Percentiles rank a stretch among this genome's conserved stretches.
phyloP scores from a whole-genome alignment of 2,113 vertebrate genomes.

The Notarius lentiginosus region DNA sequence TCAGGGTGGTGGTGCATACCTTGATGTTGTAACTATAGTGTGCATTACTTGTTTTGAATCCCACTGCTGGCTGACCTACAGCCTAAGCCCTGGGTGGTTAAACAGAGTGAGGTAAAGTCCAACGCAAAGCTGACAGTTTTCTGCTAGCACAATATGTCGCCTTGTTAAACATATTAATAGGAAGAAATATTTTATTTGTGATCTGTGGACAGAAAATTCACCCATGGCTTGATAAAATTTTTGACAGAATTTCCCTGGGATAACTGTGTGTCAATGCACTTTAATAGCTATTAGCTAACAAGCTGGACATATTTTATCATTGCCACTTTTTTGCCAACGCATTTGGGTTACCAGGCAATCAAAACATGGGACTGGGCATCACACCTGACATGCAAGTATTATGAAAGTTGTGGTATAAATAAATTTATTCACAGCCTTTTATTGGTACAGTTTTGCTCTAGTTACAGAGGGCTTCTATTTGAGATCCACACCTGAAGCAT shows the following conservation, averaged over 20 bases:
- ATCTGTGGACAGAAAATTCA: too few relatives aligned
- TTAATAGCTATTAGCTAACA: not conserved
- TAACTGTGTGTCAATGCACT: not conserved
- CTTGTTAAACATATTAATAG: not conserved
- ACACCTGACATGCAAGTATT: not conserved
- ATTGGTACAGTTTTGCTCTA: not conserved
- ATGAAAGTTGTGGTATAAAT: not conserved
- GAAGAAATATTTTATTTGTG: too few relatives aligned
- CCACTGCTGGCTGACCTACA: not conserved
- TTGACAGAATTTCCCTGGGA: not conserved
- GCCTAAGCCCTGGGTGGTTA: not conserved
- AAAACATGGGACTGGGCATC: not conserved
- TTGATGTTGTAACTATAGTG: not conserved
- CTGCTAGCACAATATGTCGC: not conserved
- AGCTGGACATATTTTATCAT: not conserved
- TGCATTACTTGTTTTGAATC: not conserved
- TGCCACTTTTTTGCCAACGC: not conserved
- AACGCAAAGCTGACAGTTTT: not conserved
- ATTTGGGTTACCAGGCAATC: not conserved
- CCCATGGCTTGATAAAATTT: not conserved
- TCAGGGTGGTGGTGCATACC: not conserved
- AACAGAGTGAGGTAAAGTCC: not conserved
- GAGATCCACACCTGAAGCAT: conserved; percentile 85
- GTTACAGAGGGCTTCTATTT: not conserved
- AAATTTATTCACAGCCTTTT: too few relatives aligned